phyloP scores from a whole-genome alignment of 2,797 vertebrate genomes.

The Platalea minor region DNA sequence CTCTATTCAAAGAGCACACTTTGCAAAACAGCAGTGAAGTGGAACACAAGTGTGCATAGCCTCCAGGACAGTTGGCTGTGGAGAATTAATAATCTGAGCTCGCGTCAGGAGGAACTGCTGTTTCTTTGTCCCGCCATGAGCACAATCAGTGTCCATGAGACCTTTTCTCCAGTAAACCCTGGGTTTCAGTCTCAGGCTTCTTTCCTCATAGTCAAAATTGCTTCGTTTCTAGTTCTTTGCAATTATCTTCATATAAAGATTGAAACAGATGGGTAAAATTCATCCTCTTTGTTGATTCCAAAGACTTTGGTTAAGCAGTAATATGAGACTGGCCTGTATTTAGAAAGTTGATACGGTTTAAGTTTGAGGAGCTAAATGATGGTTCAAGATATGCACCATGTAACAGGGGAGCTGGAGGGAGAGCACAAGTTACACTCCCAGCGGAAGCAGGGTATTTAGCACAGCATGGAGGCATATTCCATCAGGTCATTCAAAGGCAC shows the following conservation, averaged over 20 bases:
- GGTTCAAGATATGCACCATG: background rate
- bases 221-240: background rate
- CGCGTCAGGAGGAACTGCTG: background rate
- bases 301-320: background rate
- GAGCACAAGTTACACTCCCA: background rate
- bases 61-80: background rate
- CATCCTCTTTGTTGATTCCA: constrained; percentile 4
- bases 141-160: background rate
- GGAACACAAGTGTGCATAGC: background rate
- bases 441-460: background rate
- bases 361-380: constrained; percentile 20
- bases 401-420: constrained; percentile 11
- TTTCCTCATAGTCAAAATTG: background rate
- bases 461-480: background rate
- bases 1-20: background rate
- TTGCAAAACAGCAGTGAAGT: background rate
- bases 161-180: background rate
- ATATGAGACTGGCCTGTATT: background rate
- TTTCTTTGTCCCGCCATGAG: background rate
- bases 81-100: background rate
- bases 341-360: constrained; percentile 14
- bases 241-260: background rate
- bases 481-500: background rate
- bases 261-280: constrained; percentile 16
- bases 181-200: background rate